Base-by-base conservation (phyloP, 2,888 invertebrate genomes). In the Oligia latruncula region DNA sequence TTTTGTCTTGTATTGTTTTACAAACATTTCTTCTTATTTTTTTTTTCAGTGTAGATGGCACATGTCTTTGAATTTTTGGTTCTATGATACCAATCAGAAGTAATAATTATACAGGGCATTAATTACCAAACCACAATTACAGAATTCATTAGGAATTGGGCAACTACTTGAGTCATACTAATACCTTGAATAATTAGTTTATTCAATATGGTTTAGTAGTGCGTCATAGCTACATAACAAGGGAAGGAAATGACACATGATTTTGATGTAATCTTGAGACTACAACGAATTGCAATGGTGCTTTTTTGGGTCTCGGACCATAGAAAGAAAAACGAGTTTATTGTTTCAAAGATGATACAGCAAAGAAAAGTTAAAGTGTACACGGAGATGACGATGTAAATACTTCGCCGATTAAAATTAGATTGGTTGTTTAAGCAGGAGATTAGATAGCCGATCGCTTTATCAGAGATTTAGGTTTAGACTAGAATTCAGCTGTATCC, bases 201-300 rank as follows among this genome's bases (percentile, higher is more conserved):
- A 4, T 35, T 65, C 2, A 17, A 35, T 9, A 79, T 20, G 13
- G 35, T 11, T n/a, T 55, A 9, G 55, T 4, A 35, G 3, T 65
- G 8, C 43, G 46, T 66, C 80, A 80, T 49, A n/a, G 46, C 35
- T 71, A 46, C 17, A 35, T 35, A 49, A 40, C 20, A 20, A 35
- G 15, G n/a, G 15, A 58, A 55, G 46, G 52, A 77, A 52, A 17
- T 75, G 74, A 75, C 23, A 46, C 2, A 77, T 23, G 17, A 43
- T 52, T 64, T 52, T 64, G 17, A 77, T 29, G 4, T 29, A 11
- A 29, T 43, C 43, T 64, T 20, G 4, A 52, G 29, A 52, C 29
- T 20, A 43, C 13, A 15, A 15, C 0, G 17, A 68, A 9, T 79
- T 20, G 29, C 35, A 80, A 60, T 17, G 35, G 29, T 29, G 1